Base-by-base conservation (phyloP, 2,888 invertebrate species). In the Lampropteryx suffumata region DNA sequence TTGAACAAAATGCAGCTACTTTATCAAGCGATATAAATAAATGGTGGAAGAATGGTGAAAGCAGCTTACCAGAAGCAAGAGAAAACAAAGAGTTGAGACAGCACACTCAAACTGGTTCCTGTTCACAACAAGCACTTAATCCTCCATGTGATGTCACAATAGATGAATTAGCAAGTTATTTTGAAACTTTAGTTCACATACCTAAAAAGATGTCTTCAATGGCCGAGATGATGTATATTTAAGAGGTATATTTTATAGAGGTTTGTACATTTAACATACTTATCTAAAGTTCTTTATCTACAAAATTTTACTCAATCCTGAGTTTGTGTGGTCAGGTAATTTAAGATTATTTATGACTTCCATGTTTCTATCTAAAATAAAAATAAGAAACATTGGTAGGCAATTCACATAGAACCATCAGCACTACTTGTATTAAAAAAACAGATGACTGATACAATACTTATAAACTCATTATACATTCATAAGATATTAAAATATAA, bases 211-310 rank as follows among this genome's bases (percentile, higher is more conserved):
- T 98, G 98, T 98, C 98, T 37, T 94, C 95, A 50, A 98, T 98
- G 98, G 98, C 98, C 52, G 98, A 98, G 91, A 98, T 98, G 97
- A 98, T 98, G 98, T 98, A 98, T 80, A 98, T 97, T 87, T 96
- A 92, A 92, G 17, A 39, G 17, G 7, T 29, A 29, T 8, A 33
- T n/a, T n/a, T n/a, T n/a, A n/a, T n/a, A n/a, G n/a, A n/a, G n/a
- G n/a, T n/a, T n/a, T n/a, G n/a, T n/a, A n/a, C n/a, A n/a, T n/a
- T n/a, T n/a, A n/a, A n/a, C n/a, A n/a, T n/a, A n/a, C n/a, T n/a
- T n/a, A n/a, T n/a, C n/a, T n/a, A n/a, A n/a, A n/a, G n/a, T n/a
- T n/a, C n/a, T n/a, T n/a, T n/a, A n/a, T n/a, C n/a, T n/a, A n/a
- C n/a, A n/a, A n/a, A n/a, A n/a, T n/a, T n/a, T n/a, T n/a, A n/a